Evolutionary conservation across 2,797 vertebrate genomes (phyloP), one percentile per base, ranked within the genome.

Genomic region (Nyctibius grandis): DNA sequence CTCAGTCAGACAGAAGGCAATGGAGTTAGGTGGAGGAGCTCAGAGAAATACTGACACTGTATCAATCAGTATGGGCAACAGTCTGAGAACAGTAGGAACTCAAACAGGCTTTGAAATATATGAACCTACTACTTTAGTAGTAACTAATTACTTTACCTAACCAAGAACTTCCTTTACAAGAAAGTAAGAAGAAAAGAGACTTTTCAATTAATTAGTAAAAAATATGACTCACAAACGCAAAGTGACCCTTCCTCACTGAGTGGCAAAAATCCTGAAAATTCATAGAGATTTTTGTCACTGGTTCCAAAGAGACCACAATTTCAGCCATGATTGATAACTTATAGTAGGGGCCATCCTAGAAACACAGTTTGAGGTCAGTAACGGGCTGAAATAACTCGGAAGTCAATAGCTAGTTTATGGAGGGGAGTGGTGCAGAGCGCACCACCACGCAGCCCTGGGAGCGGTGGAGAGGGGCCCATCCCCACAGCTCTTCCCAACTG

Each of bases 401-500:
- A 31, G 28, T 18, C 19, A 50, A 4, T 4, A 7, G 25, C 23
- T 42, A 12, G 18, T 73, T 82, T 65, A 25, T 3, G 36, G 51
- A 34, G 15, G 34, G 48, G 5, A 9, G 33, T 1, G 9, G 13
- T 21, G 34, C 45, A 19, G 64, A 34, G n/a, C 5, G 1, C 22
- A 17, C 4, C 23, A 6, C 25, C 1, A 2, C 2, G 4, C 15
- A 31, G 61, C 50, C 13, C 23, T 26, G 31, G 54, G 18, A 42
- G 23, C 0, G 0, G 16, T 0, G 4, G 13, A 36, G 12, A 6
- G 16, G 15, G 22, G 29, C 29, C 26, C 23, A 1, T 33, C 34
- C 38, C 54, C 33, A 22, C 28, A 25, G 22, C 34, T 33, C 36
- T 34, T 53, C 74, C 47, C 16, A 10, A 9, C 29, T 25, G 11